These are phyloP conservation scores for Bubo bubo DNA, from an alignment of 2,113 vertebrate species.

Conservation along the genomic window DNA sequence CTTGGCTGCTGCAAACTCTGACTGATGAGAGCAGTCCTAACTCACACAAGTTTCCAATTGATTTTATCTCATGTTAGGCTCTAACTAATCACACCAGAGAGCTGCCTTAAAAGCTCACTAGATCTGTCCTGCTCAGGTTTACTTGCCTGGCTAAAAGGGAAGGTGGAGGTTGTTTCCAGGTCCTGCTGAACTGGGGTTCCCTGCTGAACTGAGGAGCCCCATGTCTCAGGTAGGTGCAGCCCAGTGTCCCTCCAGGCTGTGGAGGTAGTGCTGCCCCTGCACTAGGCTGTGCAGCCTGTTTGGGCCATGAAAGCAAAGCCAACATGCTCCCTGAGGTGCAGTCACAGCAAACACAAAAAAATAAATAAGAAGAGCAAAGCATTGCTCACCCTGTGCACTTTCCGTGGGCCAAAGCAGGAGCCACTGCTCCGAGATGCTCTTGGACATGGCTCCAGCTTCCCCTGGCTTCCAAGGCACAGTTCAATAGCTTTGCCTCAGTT, in stretches of 20 bases:
- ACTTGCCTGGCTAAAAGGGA: neutral
- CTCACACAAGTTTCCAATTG: conserved; percentile 62
- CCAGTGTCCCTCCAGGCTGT: neutral
- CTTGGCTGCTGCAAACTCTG: conserved; percentile 59
- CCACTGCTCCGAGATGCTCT: neutral
- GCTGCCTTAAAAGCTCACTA: conserved; percentile 51
- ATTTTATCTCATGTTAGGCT: conserved; percentile 66
- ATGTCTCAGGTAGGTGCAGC: neutral
- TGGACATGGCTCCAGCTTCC: neutral
- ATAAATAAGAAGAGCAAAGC: neutral
- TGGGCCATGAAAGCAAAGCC: neutral
- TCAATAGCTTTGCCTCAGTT: conserved; percentile 49
- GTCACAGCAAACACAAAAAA: neutral
- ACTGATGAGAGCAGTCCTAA: conserved; percentile 55
- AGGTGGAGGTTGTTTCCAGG: neutral
- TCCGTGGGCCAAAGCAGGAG: neutral
- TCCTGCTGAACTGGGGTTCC: neutral
- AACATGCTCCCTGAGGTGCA: neutral
- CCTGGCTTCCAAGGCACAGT: neutral
- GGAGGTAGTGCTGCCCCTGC: neutral
- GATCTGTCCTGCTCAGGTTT: conserved; percentile 19
- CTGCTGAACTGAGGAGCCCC: accelerated
- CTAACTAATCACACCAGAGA: conserved; percentile 53
- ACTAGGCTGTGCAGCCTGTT: neutral
- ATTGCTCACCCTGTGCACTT: neutral